Conservation (phyloP, 2,888 invertebrate genomes). For the Sturmia bella region DNA sequence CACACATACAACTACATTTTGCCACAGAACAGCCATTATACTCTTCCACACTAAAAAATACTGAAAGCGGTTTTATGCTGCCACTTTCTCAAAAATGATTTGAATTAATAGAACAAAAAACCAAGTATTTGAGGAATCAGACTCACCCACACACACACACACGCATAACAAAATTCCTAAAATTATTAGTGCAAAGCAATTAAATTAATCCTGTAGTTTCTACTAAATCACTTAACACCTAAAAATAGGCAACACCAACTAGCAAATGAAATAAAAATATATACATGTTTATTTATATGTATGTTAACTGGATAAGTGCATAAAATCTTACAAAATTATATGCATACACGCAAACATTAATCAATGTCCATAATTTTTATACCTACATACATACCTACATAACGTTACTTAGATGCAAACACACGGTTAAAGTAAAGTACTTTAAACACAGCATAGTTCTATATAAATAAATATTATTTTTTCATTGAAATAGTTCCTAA, state of each 20-base stretch:
- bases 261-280: conserved; percentile 11
- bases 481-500: conserved; percentile 66
- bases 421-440: neutral
- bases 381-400: conserved; percentile 8
- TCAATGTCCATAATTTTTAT: neutral
- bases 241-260: conserved; percentile 39
- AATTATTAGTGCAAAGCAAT: conserved; percentile 65
- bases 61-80: neutral
- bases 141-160: conserved; percentile 31
- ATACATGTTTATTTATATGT: neutral
- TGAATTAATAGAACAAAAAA: conserved; percentile 2
- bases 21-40: neutral
- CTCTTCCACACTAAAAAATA: neutral
- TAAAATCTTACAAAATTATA: conserved; percentile 1
- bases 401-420: neutral
- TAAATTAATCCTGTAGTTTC: conserved; percentile 64
- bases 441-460: neutral
- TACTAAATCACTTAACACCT: conserved; percentile 49
- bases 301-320: conserved; percentile 1
- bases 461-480: conserved; percentile 35
- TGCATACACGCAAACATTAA: neutral
- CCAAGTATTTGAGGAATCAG: conserved; percentile 44
- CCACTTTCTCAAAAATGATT: neutral
- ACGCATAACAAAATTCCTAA: conserved; percentile 62
- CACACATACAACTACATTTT: conserved; percentile 43